Conservation (phyloP, 2,888 invertebrate genomes). For the Caenorhabditis sp. region DNA sequence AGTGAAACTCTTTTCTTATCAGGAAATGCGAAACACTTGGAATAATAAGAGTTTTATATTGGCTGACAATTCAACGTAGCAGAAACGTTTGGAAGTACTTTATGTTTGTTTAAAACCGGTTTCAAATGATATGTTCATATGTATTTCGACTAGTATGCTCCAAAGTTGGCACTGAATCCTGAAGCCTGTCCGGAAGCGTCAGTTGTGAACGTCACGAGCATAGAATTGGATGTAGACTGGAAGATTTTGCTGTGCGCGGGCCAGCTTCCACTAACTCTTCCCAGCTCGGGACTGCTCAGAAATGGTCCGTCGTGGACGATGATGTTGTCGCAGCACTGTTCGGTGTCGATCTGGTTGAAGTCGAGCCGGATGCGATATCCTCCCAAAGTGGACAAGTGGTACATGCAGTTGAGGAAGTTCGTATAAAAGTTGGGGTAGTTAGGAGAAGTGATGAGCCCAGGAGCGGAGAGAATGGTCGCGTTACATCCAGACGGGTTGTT, state of each 20-base stretch:
- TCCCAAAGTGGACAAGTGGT: constrained; percentile 35
- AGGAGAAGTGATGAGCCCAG: constrained; percentile 49
- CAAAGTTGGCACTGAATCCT: constrained; percentile 48
- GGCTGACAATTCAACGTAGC: too few species aligned
- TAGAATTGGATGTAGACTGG: constrained; percentile 35
- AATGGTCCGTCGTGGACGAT: constrained; percentile 46
- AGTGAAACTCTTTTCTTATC: too few species aligned
- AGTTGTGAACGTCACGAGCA: constrained; percentile 48
- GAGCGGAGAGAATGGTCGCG: constrained; percentile 27
- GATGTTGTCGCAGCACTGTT: constrained; percentile 55
- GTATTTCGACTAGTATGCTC: neutral
- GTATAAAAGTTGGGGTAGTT: constrained; percentile 52
- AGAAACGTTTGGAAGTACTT: too few species aligned
- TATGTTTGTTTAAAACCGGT: too few species aligned
- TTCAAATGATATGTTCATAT: neutral
- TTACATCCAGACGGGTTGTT: constrained; percentile 53
- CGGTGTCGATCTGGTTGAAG: constrained; percentile 38
- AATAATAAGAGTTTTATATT: constrained; percentile 11
- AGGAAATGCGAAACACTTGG: neutral
- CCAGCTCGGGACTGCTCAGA: constrained; percentile 30
- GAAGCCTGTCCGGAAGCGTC: constrained; percentile 45
- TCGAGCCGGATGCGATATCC: constrained; percentile 39
- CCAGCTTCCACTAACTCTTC: constrained; percentile 37
- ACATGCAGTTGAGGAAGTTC: constrained; percentile 45
- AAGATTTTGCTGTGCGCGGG: constrained; percentile 21